phyloP scores from a whole-genome alignment of 2,113 vertebrate genomes.

The Pteropus alecto region DNA sequence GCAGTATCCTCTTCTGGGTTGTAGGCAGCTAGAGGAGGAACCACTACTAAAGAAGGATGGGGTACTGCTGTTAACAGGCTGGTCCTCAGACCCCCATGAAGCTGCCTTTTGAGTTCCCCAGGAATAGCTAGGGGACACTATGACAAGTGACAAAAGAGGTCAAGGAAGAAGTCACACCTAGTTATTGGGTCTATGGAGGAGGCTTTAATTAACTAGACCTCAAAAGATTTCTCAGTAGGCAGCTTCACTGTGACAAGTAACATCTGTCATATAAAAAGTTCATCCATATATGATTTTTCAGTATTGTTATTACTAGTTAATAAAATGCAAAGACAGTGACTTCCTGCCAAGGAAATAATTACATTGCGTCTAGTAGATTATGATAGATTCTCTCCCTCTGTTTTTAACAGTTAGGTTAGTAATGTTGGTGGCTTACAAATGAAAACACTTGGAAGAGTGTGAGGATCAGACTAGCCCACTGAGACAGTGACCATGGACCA shows the following conservation, averaged over 20 bases:
- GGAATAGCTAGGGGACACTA: background rate
- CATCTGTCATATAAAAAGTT: background rate
- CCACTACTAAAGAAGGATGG: background rate
- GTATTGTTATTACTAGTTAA: background rate
- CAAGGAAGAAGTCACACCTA: background rate
- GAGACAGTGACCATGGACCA: background rate
- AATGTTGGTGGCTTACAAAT: background rate
- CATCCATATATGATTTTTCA: background rate
- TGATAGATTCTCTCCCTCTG: background rate
- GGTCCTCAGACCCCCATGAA: background rate
- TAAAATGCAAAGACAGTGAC: background rate
- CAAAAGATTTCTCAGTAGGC: conserved; percentile 1
- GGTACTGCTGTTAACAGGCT: background rate
- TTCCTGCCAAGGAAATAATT: background rate
- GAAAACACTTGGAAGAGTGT: background rate
- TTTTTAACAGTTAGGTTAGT: background rate
- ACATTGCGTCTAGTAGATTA: background rate
- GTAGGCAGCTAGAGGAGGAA: background rate
- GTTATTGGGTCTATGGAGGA: background rate
- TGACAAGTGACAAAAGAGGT: background rate
- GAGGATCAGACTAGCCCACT: background rate
- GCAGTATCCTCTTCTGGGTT: background rate
- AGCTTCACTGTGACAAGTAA: background rate
- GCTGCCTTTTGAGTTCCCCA: background rate
- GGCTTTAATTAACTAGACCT: background rate